These are phyloP conservation scores for Pherbina coryleti DNA, from an alignment of 2,888 invertebrate species.

Conservation along the genomic window DNA sequence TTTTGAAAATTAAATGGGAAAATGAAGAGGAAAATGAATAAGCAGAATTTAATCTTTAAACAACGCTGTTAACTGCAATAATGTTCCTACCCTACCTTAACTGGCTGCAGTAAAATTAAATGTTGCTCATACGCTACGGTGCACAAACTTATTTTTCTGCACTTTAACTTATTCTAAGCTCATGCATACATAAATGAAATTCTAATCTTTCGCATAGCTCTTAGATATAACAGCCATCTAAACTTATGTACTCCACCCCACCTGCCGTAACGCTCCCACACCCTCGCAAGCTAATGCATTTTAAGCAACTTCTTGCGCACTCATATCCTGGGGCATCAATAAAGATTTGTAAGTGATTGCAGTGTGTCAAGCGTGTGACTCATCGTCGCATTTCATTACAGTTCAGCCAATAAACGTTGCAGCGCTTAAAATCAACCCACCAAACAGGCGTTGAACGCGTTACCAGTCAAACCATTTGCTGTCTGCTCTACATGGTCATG, in stretches of 20 bases:
- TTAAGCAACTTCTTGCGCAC: constrained; percentile 5
- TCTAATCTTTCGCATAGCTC: not conserved
- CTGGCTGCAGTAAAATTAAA: not conserved
- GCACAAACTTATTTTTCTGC: constrained; percentile 9
- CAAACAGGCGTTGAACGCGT: too few species aligned
- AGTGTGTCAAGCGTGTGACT: constrained; percentile 1
- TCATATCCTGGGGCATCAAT: constrained; percentile 19
- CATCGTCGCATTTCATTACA: too few species aligned
- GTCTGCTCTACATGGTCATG: too few species aligned
- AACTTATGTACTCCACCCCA: not conserved
- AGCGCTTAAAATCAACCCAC: too few species aligned
- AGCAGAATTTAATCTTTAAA: too few species aligned
- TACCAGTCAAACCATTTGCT: too few species aligned
- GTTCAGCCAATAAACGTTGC: too few species aligned
- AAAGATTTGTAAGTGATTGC: constrained; percentile 24
- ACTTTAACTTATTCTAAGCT: not conserved
- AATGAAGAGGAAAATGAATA: too few species aligned
- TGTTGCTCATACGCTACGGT: constrained; percentile 13
- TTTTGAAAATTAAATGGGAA: too few species aligned
- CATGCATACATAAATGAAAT: constrained; percentile 6
- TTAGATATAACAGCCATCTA: not conserved
- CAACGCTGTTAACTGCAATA: too few species aligned
- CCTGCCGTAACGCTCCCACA: not conserved
- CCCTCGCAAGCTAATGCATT: not conserved
- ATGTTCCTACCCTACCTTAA: too few species aligned